Evolutionary conservation across 2,888 invertebrate genomes (phyloP).

Genomic region (Cepaea hortensis): DNA sequence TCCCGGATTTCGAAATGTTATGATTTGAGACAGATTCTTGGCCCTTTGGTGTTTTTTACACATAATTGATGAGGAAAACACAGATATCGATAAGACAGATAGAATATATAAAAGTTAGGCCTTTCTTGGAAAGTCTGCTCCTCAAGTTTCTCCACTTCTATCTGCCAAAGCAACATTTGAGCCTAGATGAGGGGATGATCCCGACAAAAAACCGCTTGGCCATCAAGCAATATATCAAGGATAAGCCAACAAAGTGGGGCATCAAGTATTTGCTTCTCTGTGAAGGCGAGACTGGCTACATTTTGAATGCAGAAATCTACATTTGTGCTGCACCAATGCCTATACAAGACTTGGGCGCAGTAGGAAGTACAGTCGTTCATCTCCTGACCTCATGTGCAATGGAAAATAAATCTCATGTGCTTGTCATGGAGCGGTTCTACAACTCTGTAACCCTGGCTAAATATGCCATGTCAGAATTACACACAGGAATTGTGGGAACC

Average conservation of each 20-base stretch:
- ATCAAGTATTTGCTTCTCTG: constrained; percentile 46
- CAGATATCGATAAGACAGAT: constrained; percentile 47
- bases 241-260: constrained; percentile 40
- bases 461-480: constrained; percentile 32
- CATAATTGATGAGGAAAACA: constrained; percentile 49
- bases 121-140: constrained; percentile 33
- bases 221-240: constrained; percentile 43
- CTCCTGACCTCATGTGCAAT: constrained; percentile 19
- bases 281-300: constrained; percentile 33
- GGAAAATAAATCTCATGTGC: constrained; percentile 39
- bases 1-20: constrained; percentile 47
- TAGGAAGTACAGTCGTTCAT: constrained; percentile 33
- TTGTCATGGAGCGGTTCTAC: constrained; percentile 49
- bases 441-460: constrained; percentile 7
- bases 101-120: constrained; percentile 51
- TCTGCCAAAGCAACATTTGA: constrained; percentile 35
- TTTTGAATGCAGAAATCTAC: constrained; percentile 17
- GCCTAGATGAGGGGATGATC: constrained; percentile 53
- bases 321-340: not conserved
- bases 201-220: constrained; percentile 50
- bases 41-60: constrained; percentile 51
- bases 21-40: constrained; percentile 49
- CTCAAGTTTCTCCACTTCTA: constrained; percentile 44
- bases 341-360: constrained; percentile 30
- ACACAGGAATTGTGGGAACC: constrained; percentile 35